phyloP scores from a whole-genome alignment of 2,797 vertebrate species.

The Enteromius radiatus region DNA sequence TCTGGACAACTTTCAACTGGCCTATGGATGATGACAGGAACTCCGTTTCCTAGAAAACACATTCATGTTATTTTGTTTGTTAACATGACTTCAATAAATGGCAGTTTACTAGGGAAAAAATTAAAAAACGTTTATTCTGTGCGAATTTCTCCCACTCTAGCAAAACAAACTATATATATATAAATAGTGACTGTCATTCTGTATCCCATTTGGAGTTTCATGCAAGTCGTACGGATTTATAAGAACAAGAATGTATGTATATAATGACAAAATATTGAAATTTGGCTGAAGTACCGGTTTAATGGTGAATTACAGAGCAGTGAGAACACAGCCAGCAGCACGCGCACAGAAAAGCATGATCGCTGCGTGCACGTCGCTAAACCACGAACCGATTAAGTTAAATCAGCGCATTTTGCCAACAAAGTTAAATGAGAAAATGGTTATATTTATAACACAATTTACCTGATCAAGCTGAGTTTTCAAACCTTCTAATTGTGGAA shows the following conservation, averaged over 20 bases:
- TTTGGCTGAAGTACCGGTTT: neutral
- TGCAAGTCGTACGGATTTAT: neutral
- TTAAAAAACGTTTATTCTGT: neutral
- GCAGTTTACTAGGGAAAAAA: neutral
- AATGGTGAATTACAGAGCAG: neutral
- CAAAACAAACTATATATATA: neutral
- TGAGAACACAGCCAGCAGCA: constrained; percentile 14
- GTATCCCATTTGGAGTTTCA: neutral
- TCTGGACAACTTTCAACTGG: constrained; percentile 93
- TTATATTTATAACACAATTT: neutral
- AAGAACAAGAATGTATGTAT: neutral
- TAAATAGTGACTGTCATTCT: neutral
- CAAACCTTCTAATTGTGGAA: constrained; percentile 89
- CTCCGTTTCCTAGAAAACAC: constrained; percentile 85
- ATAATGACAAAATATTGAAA: neutral
- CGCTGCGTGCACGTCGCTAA: rapidly evolving
- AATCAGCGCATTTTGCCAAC: neutral
- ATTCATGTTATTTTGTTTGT: neutral
- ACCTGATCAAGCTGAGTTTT: constrained; percentile 94
- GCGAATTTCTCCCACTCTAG: no score
- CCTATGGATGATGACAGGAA: constrained; percentile 92
- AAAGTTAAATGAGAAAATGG: neutral
- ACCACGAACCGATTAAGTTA: neutral
- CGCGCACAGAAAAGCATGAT: constrained; percentile 22
- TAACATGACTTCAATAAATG: neutral